Evolutionary conservation across 2,888 invertebrate genomes (phyloP).

Genomic region (Alsophila aescularia): DNA sequence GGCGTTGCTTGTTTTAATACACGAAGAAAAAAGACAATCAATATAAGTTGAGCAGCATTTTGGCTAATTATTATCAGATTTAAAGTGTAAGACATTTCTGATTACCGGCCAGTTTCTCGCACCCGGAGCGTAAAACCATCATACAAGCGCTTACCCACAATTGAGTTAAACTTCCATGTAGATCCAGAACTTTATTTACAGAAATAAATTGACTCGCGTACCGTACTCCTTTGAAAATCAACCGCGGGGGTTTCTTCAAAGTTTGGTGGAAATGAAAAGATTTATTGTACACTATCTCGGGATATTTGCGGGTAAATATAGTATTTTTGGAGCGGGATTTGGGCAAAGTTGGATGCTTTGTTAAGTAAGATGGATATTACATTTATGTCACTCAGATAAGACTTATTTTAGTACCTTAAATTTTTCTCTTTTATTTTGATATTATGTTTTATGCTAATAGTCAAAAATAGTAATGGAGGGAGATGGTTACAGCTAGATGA

Average conservation of each 20-base stretch:
- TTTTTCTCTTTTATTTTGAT: too few species aligned
- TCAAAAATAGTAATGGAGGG: too few species aligned
- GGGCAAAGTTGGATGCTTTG: background rate
- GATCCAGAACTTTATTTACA: constrained; percentile 49
- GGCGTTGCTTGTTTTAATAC: too few species aligned
- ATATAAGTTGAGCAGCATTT: too few species aligned
- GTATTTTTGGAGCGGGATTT: constrained; percentile 14
- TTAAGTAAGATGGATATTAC: background rate
- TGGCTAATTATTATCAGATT: too few species aligned
- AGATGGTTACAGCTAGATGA: too few species aligned
- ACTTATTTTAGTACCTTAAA: too few species aligned
- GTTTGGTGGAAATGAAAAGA: constrained; percentile 42
- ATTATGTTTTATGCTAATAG: too few species aligned
- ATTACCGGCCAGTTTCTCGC: background rate
- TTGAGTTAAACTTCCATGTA: constrained; percentile 37
- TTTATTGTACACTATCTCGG: constrained; percentile 42
- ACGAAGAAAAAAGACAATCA: too few species aligned
- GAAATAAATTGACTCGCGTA: constrained; percentile 54
- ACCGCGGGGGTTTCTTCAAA: constrained; percentile 41
- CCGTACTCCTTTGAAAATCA: constrained; percentile 45
- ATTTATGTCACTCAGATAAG: too few species aligned
- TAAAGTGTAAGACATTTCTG: background rate
- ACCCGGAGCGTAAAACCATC: constrained; percentile 31
- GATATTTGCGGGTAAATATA: constrained; percentile 26
- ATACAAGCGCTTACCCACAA: constrained; percentile 28